phyloP scores from a whole-genome alignment of 2,113 vertebrate species.

The Gymnogyps californianus region DNA sequence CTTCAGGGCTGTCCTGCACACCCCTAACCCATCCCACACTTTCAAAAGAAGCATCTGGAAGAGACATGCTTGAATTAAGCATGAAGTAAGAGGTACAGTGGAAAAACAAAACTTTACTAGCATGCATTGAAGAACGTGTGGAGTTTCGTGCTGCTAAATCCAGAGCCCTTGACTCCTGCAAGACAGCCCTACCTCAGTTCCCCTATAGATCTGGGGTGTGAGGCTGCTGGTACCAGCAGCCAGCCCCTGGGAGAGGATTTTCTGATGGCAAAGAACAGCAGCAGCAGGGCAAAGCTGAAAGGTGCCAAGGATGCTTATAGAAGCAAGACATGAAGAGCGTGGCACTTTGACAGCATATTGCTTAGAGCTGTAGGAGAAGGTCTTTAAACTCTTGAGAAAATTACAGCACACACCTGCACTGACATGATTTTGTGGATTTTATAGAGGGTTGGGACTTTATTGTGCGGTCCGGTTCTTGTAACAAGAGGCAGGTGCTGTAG shows the following conservation, averaged over 20 bases:
- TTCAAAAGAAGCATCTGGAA: background rate
- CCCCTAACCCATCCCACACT: background rate
- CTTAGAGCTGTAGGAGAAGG: background rate
- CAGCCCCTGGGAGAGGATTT: background rate
- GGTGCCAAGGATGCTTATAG: background rate
- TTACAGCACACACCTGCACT: background rate
- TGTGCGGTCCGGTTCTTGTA: background rate
- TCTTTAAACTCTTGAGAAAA: background rate
- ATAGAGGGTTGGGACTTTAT: background rate
- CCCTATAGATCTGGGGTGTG: background rate
- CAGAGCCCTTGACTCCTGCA: rapidly evolving
- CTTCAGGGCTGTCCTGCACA: background rate
- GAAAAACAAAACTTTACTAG: background rate
- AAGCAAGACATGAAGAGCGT: background rate
- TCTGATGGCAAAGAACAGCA: background rate
- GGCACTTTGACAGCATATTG: background rate
- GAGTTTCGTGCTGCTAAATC: background rate
- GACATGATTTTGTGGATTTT: background rate
- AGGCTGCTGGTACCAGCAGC: background rate
- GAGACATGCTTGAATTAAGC: background rate
- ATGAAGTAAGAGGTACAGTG: background rate
- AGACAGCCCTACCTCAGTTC: background rate
- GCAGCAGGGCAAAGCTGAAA: background rate
- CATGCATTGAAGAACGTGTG: background rate
- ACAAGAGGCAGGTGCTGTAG: background rate